These are phyloP conservation scores for Atherinomorus stipes DNA, from an alignment of 2,113 vertebrate genomes.

Conservation along the genomic window DNA sequence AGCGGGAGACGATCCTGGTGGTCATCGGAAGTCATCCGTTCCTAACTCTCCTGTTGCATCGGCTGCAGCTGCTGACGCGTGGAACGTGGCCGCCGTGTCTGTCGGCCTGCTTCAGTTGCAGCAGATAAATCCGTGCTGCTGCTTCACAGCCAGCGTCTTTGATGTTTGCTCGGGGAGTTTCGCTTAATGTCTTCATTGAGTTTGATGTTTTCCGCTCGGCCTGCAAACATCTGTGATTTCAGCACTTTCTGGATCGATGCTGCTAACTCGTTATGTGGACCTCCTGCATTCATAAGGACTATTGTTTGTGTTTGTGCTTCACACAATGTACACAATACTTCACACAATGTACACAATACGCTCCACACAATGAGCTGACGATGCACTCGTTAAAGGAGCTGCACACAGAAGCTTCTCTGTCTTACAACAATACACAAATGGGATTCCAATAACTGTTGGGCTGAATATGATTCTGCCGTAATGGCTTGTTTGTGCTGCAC, in stretches of 20 bases:
- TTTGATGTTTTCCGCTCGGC: background rate
- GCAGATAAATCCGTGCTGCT: background rate
- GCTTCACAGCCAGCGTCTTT: slow-evolving; percentile 12
- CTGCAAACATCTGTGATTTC: slow-evolving; percentile 4
- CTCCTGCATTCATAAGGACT: slow-evolving; percentile 1
- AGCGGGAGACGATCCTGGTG: too few species aligned
- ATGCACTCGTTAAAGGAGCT: slow-evolving; percentile 11
- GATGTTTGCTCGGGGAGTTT: background rate
- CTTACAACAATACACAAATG: background rate
- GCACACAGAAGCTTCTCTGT: background rate
- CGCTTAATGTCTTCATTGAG: background rate
- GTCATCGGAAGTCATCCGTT: too few species aligned
- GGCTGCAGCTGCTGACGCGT: too few species aligned
- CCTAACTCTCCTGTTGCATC: too few species aligned
- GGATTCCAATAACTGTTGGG: background rate
- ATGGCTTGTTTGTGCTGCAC: background rate
- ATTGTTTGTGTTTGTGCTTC: slow-evolving; percentile 16
- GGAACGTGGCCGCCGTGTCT: background rate
- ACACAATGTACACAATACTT: background rate
- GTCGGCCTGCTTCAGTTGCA: slow-evolving; percentile 2
- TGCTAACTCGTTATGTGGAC: background rate
- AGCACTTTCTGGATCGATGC: slow-evolving; percentile 25
- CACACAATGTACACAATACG: slow-evolving; percentile 1
- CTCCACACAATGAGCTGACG: slow-evolving; percentile 14
- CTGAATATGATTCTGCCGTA: background rate